Conservation (phyloP, 2,888 invertebrate genomes). For the Lingula anatina region DNA sequence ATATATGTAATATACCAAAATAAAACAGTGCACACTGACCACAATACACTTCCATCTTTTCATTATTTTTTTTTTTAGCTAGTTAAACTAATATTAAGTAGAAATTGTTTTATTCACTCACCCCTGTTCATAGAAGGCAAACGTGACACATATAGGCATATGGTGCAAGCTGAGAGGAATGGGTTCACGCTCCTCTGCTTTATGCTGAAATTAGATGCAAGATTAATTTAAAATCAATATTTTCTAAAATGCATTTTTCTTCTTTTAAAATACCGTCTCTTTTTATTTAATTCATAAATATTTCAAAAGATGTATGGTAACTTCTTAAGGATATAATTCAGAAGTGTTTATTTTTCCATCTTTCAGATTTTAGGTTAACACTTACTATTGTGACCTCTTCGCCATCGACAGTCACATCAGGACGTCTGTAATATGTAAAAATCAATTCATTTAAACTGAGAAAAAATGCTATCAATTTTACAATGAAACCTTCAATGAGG, state of each 20-base stretch:
- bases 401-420: constrained; percentile 82
- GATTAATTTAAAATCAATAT: too few species aligned
- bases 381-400: constrained; percentile 68
- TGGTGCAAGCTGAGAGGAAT: constrained; percentile 86
- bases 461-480: too few species aligned
- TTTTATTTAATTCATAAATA: too few species aligned
- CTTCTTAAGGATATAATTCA: neutral
- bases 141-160: constrained; percentile 84
- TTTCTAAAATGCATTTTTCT: too few species aligned
- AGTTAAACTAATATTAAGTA: too few species aligned
- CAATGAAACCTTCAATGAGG: too few species aligned
- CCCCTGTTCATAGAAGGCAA: constrained; percentile 76
- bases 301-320: too few species aligned
- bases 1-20: neutral
- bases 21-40: too few species aligned
- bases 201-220: constrained; percentile 57
- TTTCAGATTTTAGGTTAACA: constrained; percentile 10
- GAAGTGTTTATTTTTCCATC: neutral
- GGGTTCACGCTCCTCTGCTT: constrained; percentile 77
- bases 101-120: too few species aligned
- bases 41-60: too few species aligned
- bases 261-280: too few species aligned
- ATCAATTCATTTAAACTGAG: neutral
- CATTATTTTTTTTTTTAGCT: too few species aligned
- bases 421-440: constrained; percentile 59